phyloP scores from a whole-genome alignment of 1,140 invertebrate species.

The Drosophila oshimai region DNA sequence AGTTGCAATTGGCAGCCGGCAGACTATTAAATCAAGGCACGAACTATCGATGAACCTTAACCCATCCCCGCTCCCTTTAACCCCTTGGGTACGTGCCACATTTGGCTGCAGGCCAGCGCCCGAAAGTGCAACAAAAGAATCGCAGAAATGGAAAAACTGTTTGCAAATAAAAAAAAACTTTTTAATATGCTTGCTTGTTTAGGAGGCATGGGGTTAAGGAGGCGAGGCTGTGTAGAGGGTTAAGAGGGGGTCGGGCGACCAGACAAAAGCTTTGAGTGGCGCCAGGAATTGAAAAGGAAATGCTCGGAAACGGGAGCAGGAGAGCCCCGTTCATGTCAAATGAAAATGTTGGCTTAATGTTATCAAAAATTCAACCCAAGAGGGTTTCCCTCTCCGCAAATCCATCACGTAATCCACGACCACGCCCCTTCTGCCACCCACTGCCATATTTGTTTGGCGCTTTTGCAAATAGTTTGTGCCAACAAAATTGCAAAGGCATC shows the following conservation, averaged over 20 bases:
- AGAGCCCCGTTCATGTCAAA: conserved; percentile 49
- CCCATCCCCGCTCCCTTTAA: background rate
- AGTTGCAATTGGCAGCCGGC: conserved; percentile 62
- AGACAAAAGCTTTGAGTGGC: conserved; percentile 64
- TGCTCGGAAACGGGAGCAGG: background rate
- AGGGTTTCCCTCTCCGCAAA: conserved; percentile 8
- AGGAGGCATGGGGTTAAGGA: background rate
- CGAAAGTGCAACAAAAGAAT: conserved; percentile 35
- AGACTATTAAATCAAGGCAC: conserved; percentile 79
- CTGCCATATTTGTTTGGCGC: conserved; percentile 66
- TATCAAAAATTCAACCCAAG: conserved; percentile 64
- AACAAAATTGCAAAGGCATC: conserved; percentile 55
- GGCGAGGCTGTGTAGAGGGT: background rate
- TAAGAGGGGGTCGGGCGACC: conserved; percentile 14
- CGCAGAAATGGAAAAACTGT: conserved; percentile 50
- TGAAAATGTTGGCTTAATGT: conserved; percentile 73
- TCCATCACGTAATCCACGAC: conserved; percentile 50
- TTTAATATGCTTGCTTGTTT: conserved; percentile 60
- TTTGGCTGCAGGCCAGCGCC: conserved; percentile 52
- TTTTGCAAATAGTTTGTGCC: conserved; percentile 58
- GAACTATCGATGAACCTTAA: conserved; percentile 71
- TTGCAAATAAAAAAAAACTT: conserved; percentile 60
- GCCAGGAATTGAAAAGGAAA: conserved; percentile 50
- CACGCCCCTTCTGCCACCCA: conserved; percentile 35
- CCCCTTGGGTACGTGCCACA: conserved; percentile 22